Conservation (phyloP, 2,797 vertebrate species). For the Heteromormyrus szaboi region DNA sequence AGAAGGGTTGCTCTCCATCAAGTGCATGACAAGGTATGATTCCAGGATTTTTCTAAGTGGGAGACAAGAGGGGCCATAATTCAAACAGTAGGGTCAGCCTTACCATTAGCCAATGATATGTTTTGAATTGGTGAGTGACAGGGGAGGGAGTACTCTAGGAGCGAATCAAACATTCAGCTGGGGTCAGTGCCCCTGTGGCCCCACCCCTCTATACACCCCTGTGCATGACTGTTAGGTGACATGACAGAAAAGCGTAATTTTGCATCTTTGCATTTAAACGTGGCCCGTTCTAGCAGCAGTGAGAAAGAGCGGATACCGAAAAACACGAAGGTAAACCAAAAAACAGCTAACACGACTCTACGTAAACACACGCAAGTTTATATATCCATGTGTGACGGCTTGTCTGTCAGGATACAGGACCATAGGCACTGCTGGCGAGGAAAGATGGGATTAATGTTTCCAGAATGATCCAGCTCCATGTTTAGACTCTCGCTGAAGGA, state of each 20-base stretch:
- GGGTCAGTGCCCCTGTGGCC: background rate
- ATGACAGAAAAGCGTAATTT: conserved; percentile 25
- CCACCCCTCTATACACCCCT: background rate
- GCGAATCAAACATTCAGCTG: background rate
- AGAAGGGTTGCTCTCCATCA: background rate
- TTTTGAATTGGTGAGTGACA: background rate
- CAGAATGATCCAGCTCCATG: background rate
- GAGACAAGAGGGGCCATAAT: background rate
- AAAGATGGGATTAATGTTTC: background rate
- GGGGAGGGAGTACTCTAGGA: background rate
- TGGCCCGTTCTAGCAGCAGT: conserved; percentile 17
- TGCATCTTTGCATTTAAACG: conserved; percentile 39
- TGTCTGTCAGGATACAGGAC: background rate
- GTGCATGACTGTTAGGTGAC: conserved; percentile 37
- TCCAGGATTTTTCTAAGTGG: background rate
- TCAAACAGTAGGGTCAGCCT: background rate
- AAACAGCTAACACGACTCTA: conserved; percentile 33
- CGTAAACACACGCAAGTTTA: background rate
- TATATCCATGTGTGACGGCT: background rate
- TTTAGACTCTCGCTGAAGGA: background rate
- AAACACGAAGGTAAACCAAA: conserved; percentile 39
- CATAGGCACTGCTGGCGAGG: background rate
- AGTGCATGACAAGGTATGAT: conserved; percentile 16
- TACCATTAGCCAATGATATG: background rate
- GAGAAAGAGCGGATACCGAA: conserved; percentile 40